Percentiles rank a stretch among this genome's conserved stretches.
Evolutionary conservation across 1,140 invertebrate genomes (phyloP).

Genomic region (Conopomorpha cramerella): DNA sequence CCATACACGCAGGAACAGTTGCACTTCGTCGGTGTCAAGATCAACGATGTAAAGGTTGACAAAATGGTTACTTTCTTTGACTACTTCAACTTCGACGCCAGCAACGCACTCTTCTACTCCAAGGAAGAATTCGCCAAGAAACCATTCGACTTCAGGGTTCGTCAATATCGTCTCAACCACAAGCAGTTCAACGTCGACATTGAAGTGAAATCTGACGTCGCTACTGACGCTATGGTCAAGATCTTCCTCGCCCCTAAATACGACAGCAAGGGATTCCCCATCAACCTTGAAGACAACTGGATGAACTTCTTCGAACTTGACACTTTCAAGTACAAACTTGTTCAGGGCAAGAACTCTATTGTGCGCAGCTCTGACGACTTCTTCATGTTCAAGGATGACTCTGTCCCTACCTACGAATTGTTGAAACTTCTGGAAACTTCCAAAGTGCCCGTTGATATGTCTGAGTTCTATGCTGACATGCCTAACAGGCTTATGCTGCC

Average conservation of each 20-base stretch:
- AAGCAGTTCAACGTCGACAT: conserved; percentile 68
- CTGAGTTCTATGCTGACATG: conserved; percentile 59
- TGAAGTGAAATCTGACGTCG: conserved; percentile 62
- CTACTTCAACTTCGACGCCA: conserved; percentile 54
- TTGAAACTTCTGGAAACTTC: conserved; percentile 61
- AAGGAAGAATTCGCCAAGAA: conserved; percentile 19
- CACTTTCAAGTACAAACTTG: conserved; percentile 67
- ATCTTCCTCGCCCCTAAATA: conserved; percentile 67
- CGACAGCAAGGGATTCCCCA: conserved; percentile 55
- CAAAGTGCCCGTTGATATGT: conserved; percentile 55
- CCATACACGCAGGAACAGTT: conserved; percentile 66
- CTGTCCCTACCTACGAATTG: conserved; percentile 64
- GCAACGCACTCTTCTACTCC: conserved; percentile 39
- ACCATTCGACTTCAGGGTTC: conserved; percentile 47
- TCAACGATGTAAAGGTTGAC: conserved; percentile 59
- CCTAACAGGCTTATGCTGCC: conserved; percentile 71
- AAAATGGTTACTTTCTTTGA: conserved; percentile 63
- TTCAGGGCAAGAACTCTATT: conserved; percentile 68
- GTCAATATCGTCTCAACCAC: conserved; percentile 66
- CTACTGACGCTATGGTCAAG: conserved; percentile 60
- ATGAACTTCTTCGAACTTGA: conserved; percentile 72
- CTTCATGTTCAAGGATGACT: conserved; percentile 65
- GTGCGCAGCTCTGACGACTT: conserved; percentile 70
- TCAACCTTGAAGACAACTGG: conserved; percentile 62
- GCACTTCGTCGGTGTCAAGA: conserved; percentile 58